A percentile compares a stretch with the other conserved stretches of the same genome.
These are phyloP conservation scores for Agelastica alni DNA, from an alignment of 2,888 invertebrate species.

Conservation along the genomic window DNA sequence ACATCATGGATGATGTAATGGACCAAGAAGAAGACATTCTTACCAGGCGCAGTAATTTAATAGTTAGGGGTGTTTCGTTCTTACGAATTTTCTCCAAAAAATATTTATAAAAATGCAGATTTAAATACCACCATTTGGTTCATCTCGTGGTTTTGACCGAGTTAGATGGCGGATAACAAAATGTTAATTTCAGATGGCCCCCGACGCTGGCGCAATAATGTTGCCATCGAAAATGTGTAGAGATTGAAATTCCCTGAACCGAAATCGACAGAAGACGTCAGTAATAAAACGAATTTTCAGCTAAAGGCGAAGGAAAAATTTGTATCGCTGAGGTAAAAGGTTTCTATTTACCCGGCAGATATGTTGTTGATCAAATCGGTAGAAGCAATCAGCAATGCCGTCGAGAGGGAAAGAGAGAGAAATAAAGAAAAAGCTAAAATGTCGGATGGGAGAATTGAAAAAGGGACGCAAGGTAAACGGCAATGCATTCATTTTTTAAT, in stretches of 20 bases:
- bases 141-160: too few species aligned
- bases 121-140: too few species aligned
- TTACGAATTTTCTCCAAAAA: too few species aligned
- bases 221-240: conserved; percentile 14
- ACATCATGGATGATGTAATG: too few species aligned
- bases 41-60: too few species aligned
- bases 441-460: conserved; percentile 23
- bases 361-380: conserved; percentile 53
- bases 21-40: too few species aligned
- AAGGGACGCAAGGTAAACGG: conserved; percentile 15
- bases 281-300: conserved; percentile 24
- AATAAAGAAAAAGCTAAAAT: too few species aligned
- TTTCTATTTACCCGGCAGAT: conserved; percentile 54
- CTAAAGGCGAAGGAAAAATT: conserved; percentile 22
- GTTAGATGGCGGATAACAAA: too few species aligned
- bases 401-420: conserved; percentile 12
- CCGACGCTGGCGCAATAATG: too few species aligned
- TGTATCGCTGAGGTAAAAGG: conserved; percentile 32
- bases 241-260: conserved; percentile 22
- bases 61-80: too few species aligned
- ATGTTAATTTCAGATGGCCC: too few species aligned
- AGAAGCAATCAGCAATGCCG: conserved; percentile 52
- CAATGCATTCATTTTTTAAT: conserved; percentile 16
- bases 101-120: too few species aligned
- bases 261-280: conserved; percentile 22